Evolutionary conservation across 2,888 invertebrate species (phyloP), one percentile per base, ranked within the genome.

Genomic region (Calliopum simillimum): DNA sequence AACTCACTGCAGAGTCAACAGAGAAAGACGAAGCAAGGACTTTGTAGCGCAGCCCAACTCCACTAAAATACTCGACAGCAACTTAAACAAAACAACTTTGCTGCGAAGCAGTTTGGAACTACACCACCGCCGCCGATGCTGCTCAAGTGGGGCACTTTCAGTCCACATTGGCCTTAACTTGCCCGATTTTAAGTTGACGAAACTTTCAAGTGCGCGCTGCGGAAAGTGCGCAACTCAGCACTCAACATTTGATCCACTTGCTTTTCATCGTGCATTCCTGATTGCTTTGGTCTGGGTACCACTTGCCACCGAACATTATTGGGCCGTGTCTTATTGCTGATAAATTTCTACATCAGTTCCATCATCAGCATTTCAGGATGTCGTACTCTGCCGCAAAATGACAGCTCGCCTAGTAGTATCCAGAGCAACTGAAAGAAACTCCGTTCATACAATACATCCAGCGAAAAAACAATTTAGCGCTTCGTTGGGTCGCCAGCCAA

Each of bases 401-500:
- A 33, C 19, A 21, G 33, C 41, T 11, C 16, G 41, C 41, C n/a
- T 19, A n/a, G 16, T 19, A 8, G 59, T 25, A 14, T 13, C 55
- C 25, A 16, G n/a, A n/a, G n/a, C 2, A 33, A 12, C 58, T 11
- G 41, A 11, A 14, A 58, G 59, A 16, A 13, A 53, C 43, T 33
- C 59, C 43, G 16, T 19, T 13, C n/a, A 0, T 4, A 33, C 33
- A 8, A n/a, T 33, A 33, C 33, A 33, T 59, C 25, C 41, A 33
- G 25, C 41, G 33, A 69, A 69, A 66, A 72, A 68, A 73, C 71
- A 76, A 76, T 76, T 76, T 75, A 75, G 75, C 75, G 75, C 74
- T 75, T 64, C 71, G 73, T 61, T 76, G 73, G 68, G 70, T 71
- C 53, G 53, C 53, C 55, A 72, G 56, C 65, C 46, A 44, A 58